Percentiles rank a stretch among this genome's conserved stretches.
Conservation (phyloP, 2,888 invertebrate genomes). For the Alloscopus bannaensis region DNA sequence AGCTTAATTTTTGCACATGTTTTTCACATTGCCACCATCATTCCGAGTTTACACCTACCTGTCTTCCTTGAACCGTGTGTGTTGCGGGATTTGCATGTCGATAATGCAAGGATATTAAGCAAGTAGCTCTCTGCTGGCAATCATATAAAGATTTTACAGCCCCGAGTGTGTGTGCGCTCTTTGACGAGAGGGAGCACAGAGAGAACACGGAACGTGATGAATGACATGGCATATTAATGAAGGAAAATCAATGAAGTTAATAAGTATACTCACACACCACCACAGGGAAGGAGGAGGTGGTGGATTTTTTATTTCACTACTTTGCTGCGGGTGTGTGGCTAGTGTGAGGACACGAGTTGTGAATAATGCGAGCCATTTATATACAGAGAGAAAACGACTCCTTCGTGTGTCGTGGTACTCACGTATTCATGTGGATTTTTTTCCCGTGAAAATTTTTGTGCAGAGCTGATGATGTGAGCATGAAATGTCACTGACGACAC, state of each 20-base stretch:
- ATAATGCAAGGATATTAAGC: constrained; percentile 42
- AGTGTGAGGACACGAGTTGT: constrained; percentile 12
- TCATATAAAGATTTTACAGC: constrained; percentile 20
- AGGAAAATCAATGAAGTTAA: constrained; percentile 52
- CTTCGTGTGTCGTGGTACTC: not conserved
- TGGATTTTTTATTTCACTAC: no score
- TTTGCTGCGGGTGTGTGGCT: constrained; percentile 19
- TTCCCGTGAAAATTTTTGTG: not conserved
- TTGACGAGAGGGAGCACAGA: constrained; percentile 4
- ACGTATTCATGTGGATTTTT: constrained; percentile 6
- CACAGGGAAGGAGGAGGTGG: no score
- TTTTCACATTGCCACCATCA: no score
- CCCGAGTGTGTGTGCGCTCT: no score
- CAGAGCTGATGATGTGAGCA: constrained; percentile 8
- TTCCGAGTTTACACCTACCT: constrained; percentile 10
- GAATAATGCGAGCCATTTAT: no score
- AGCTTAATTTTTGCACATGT: constrained; percentile 28
- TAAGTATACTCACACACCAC: constrained; percentile 14
- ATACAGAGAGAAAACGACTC: not conserved
- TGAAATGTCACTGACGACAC: constrained; percentile 43
- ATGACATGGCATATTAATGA: constrained; percentile 39
- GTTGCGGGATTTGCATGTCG: no score
- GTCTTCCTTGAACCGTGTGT: no score
- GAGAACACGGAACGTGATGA: constrained; percentile 30
- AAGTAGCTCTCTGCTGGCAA: not conserved